phyloP scores from a whole-genome alignment of 1,140 invertebrate genomes.

The Globodera ellingtonae region DNA sequence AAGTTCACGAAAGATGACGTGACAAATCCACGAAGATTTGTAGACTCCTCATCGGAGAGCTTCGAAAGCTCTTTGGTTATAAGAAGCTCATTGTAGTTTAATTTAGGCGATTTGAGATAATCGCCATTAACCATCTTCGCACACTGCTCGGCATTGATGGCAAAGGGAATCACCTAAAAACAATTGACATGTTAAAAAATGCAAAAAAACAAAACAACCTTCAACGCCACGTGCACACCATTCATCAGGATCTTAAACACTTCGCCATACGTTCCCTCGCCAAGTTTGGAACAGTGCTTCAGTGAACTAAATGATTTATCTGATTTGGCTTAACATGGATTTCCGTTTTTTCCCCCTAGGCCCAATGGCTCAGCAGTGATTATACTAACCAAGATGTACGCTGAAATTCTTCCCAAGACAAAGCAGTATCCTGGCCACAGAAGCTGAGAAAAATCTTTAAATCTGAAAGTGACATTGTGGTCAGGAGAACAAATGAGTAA shows the following conservation, averaged over 20 bases:
- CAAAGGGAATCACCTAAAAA: conserved; percentile 25
- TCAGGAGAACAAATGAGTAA: neutral
- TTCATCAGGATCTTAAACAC: neutral
- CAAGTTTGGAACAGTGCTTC: neutral
- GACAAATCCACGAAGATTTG: neutral
- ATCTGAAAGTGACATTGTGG: neutral
- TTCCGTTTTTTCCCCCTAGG: too few relatives aligned
- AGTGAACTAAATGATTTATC: neutral
- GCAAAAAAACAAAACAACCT: neutral
- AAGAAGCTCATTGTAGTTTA: conserved; percentile 21
- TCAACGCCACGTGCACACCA: neutral
- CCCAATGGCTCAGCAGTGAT: neutral
- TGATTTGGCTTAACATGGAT: neutral
- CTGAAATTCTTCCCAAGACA: neutral
- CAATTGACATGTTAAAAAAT: neutral
- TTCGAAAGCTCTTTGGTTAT: conserved; percentile 29
- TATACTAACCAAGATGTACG: neutral
- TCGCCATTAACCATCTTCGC: conserved; percentile 29
- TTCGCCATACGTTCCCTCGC: conserved; percentile 20
- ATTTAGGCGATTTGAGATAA: conserved; percentile 17
- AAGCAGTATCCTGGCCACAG: neutral
- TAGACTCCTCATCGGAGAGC: neutral
- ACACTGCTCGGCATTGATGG: conserved; percentile 8
- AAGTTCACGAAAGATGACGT: conserved; percentile 26
- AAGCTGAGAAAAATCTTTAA: neutral